phyloP scores from a whole-genome alignment of 2,888 invertebrate genomes.

The Ophion costatus region DNA sequence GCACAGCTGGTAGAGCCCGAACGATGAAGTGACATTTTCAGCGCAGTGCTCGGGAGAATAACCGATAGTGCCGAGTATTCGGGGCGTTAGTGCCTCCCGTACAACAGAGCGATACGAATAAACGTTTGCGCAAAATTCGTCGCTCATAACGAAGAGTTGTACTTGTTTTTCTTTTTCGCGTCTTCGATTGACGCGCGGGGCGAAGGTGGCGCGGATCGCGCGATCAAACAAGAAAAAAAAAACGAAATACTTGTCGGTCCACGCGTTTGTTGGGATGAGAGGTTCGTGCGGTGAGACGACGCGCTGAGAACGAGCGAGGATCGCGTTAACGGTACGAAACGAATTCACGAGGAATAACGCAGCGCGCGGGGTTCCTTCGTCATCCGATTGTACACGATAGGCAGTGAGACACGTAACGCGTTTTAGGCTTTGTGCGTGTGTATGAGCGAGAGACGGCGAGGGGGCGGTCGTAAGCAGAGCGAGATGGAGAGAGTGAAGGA shows the following conservation, averaged over 20 bases:
- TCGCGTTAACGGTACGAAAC: conserved; percentile 14
- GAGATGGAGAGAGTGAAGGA: not conserved
- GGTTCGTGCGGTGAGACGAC: not conserved
- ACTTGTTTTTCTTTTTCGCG: not conserved
- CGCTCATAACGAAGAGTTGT: not conserved
- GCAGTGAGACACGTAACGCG: not conserved
- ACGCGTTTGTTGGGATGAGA: not conserved
- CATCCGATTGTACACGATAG: not conserved
- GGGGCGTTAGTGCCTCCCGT: conserved; percentile 7
- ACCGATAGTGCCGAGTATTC: conserved; percentile 19
- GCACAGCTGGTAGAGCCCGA: conserved; percentile 34
- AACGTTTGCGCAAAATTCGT: not conserved
- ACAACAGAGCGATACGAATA: not conserved
- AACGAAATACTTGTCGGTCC: not conserved
- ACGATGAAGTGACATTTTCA: conserved; percentile 64
- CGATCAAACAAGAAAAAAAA: not conserved
- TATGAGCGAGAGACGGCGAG: too few species aligned
- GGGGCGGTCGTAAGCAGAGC: not conserved
- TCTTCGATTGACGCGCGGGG: not conserved
- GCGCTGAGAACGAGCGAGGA: not conserved
- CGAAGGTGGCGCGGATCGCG: not conserved
- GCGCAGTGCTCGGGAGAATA: conserved; percentile 38
- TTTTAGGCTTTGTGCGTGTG: not conserved
- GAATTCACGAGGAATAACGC: not conserved
- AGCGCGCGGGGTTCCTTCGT: not conserved